These are phyloP conservation scores for Leptothorax acervorum DNA, from an alignment of 2,888 invertebrate species.

Conservation along the genomic window DNA sequence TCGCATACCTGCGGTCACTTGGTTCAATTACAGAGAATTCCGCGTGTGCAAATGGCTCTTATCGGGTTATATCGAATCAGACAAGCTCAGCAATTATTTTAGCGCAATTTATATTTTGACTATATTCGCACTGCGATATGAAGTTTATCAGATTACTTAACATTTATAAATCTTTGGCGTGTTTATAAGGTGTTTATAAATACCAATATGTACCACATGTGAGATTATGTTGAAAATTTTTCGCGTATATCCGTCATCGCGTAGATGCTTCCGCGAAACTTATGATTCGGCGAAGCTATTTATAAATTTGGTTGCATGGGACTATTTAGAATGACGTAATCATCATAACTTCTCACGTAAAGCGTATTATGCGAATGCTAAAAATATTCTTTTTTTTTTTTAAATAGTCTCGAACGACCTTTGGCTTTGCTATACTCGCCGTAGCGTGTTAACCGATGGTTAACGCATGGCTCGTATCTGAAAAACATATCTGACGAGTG, in stretches of 20 bases:
- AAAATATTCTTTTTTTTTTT: slow-evolving; percentile 56
- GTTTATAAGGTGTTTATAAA: not conserved
- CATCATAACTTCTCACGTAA: slow-evolving; percentile 5
- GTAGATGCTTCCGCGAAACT: not conserved
- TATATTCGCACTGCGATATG: not conserved
- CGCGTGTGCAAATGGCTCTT: slow-evolving; percentile 61
- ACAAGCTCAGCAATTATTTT: slow-evolving; percentile 22
- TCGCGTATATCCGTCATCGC: not conserved
- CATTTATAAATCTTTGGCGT: not conserved
- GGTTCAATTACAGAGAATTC: slow-evolving; percentile 70
- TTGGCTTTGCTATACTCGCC: slow-evolving; percentile 41
- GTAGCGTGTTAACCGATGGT: slow-evolving; percentile 77
- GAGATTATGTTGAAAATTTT: not conserved
- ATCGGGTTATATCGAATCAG: slow-evolving; percentile 56
- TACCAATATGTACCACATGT: not conserved
- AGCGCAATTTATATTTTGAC: slow-evolving; percentile 28
- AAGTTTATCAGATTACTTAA: not conserved
- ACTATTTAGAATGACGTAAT: slow-evolving; percentile 15
- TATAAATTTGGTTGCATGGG: not conserved
- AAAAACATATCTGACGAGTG: slow-evolving; percentile 70
- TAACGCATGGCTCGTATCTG: slow-evolving; percentile 73
- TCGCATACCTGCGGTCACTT: slow-evolving; percentile 71
- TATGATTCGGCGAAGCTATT: slow-evolving; percentile 4
- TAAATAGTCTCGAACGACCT: slow-evolving; percentile 43
- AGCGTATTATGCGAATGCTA: slow-evolving; percentile 15